Evolutionary conservation across 2,113 vertebrate genomes (phyloP).

Genomic region (Nymphicus hollandicus): DNA sequence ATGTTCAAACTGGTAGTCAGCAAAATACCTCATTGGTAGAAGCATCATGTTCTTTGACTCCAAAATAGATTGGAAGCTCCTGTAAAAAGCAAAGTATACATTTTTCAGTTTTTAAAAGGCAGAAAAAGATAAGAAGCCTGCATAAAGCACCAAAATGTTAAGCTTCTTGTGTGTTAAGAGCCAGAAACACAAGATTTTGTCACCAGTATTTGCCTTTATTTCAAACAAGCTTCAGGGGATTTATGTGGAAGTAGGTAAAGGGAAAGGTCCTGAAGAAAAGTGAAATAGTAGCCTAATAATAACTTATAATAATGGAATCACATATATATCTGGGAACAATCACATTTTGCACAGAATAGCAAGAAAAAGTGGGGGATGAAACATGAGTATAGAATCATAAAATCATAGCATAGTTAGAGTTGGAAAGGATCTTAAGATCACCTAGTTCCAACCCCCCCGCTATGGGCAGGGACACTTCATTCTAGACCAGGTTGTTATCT

Average conservation of each 20-base stretch:
- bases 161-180: neutral
- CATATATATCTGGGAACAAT: neutral
- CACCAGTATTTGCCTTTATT: neutral
- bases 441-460: neutral
- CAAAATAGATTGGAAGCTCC: neutral
- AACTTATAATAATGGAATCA: neutral
- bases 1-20: neutral
- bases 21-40: neutral
- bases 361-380: accelerated
- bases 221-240: neutral
- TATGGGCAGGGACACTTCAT: neutral
- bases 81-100: neutral
- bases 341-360: neutral
- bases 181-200: neutral
- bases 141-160: neutral
- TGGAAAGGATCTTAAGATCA: neutral
- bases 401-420: neutral
- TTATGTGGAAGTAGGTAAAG: neutral
- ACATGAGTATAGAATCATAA: neutral
- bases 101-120: neutral
- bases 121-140: neutral
- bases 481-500: neutral
- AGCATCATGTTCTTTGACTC: neutral
- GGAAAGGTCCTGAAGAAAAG: neutral
- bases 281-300: neutral